Evolutionary conservation across 2,113 vertebrate genomes (phyloP).

Genomic region (Tor tambroides): DNA sequence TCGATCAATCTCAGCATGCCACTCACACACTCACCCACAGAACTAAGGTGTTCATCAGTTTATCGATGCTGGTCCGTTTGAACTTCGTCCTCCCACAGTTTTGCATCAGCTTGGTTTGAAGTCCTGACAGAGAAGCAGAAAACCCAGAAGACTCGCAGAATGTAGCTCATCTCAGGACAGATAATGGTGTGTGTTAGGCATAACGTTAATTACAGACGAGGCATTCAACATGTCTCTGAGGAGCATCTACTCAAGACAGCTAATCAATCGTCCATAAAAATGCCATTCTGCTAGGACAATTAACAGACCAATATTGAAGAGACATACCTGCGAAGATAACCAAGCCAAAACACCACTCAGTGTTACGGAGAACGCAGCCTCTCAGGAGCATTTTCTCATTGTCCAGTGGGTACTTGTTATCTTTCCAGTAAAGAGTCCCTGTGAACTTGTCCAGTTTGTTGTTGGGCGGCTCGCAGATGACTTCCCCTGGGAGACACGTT

Average conservation of each 20-base stretch:
- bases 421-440: conserved; percentile 74
- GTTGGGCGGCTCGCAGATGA: conserved; percentile 77
- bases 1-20: conserved; percentile 16
- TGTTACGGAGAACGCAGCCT: conserved; percentile 79
- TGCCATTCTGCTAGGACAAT: background rate
- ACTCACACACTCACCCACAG: conserved; percentile 76
- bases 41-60: conserved; percentile 80
- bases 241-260: background rate
- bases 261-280: conserved; percentile 11
- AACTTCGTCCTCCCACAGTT: conserved; percentile 81
- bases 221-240: background rate
- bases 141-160: background rate
- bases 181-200: background rate
- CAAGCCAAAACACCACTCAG: conserved; percentile 79
- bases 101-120: conserved; percentile 83
- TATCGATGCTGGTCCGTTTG: conserved; percentile 83
- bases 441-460: conserved; percentile 77
- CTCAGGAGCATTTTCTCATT: conserved; percentile 76
- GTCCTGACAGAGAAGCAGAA: conserved; percentile 64
- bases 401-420: conserved; percentile 72
- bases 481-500: conserved; percentile 65
- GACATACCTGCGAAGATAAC: conserved; percentile 78
- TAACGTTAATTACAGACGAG: background rate
- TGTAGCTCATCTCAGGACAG: background rate
- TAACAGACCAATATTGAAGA: conserved; percentile 14